These are phyloP conservation scores for Echiichthys vipera DNA, from an alignment of 2,797 vertebrate species.

Conservation along the genomic window DNA sequence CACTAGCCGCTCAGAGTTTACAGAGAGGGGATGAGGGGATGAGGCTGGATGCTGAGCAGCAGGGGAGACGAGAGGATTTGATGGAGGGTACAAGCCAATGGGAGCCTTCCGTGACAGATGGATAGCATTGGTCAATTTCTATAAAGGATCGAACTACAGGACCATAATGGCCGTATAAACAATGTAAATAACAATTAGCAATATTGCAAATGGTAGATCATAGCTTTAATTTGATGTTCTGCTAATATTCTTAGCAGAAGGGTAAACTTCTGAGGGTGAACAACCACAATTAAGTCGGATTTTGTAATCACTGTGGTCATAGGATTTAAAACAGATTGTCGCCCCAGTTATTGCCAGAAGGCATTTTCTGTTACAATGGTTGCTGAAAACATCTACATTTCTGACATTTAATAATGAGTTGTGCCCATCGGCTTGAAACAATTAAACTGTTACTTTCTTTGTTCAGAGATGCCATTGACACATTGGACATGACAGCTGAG, in stretches of 20 bases:
- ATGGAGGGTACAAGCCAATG: no score
- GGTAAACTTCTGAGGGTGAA: no score
- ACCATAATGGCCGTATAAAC: no score
- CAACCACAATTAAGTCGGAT: not conserved
- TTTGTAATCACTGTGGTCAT: not conserved
- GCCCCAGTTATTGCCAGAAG: not conserved
- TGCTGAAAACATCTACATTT: constrained; percentile 11
- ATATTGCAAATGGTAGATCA: no score
- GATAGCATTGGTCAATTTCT: no score
- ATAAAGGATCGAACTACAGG: no score
- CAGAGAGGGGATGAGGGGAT: no score
- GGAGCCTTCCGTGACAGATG: no score
- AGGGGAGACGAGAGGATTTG: no score
- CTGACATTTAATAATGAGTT: constrained; percentile 10
- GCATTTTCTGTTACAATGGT: not conserved
- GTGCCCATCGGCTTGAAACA: constrained; percentile 5
- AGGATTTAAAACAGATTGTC: constrained; percentile 15
- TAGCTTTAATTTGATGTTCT: not conserved
- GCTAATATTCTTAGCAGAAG: not conserved
- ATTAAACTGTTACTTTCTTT: constrained; percentile 31
- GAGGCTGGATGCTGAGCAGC: no score
- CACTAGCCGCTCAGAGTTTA: no score
- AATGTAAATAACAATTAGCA: no score
- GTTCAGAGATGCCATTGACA: constrained; percentile 17
- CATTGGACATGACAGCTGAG: constrained; percentile 25